phyloP scores from a whole-genome alignment of 2,113 vertebrate genomes.

The Maccullochella peelii region DNA sequence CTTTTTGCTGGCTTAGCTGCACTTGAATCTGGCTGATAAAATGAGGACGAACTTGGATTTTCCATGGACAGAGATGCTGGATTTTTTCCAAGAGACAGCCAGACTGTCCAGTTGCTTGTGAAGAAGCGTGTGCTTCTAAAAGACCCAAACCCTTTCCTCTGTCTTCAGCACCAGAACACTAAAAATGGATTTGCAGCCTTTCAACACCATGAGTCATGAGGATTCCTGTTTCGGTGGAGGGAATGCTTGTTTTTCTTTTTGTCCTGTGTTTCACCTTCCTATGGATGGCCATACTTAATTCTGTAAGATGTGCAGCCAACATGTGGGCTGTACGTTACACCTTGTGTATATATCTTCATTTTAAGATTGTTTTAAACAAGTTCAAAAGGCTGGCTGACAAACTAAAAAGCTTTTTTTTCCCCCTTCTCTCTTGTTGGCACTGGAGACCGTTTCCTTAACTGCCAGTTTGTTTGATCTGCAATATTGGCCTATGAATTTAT shows the following conservation, averaged over 20 bases:
- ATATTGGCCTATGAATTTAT: slow-evolving; percentile 76
- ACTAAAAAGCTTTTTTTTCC: slow-evolving; percentile 54
- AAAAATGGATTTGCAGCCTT: slow-evolving; percentile 76
- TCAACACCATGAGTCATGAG: slow-evolving; percentile 68
- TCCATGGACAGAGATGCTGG: slow-evolving; percentile 76
- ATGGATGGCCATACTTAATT: slow-evolving; percentile 75
- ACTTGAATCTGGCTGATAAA: slow-evolving; percentile 60
- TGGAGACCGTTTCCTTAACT: slow-evolving; percentile 71
- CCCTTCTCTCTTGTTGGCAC: slow-evolving; percentile 72
- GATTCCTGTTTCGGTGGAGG: slow-evolving; percentile 71
- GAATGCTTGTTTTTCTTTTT: slow-evolving; percentile 26
- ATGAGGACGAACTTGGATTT: slow-evolving; percentile 72
- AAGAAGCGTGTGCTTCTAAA: slow-evolving; percentile 82
- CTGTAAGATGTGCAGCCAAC: slow-evolving; percentile 70
- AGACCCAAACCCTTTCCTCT: slow-evolving; percentile 85
- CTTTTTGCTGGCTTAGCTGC: slow-evolving; percentile 55
- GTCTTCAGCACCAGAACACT: slow-evolving; percentile 84
- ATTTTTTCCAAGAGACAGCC: slow-evolving; percentile 73
- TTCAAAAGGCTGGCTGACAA: slow-evolving; percentile 79
- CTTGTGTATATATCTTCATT: slow-evolving; percentile 88
- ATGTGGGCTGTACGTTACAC: slow-evolving; percentile 75
- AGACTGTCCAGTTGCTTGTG: slow-evolving; percentile 67
- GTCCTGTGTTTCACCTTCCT: slow-evolving; percentile 71
- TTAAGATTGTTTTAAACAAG: slow-evolving; percentile 88
- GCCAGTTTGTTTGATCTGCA: slow-evolving; percentile 69